A percentile compares a stretch with the other conserved stretches of the same genome.
phyloP scores from a whole-genome alignment of 2,797 vertebrate species.

The Trematomus bernacchii region DNA sequence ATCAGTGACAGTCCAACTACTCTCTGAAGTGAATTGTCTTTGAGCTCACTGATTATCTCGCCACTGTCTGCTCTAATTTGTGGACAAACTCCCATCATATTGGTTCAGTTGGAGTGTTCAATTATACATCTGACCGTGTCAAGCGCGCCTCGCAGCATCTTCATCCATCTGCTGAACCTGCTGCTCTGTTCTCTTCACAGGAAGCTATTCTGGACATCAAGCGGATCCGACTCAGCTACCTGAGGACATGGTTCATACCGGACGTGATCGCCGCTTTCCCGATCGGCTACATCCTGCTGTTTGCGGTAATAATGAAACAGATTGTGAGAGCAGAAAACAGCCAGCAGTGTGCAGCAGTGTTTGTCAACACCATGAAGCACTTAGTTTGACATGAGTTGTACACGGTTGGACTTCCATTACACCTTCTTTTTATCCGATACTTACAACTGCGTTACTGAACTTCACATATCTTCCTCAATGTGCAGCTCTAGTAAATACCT shows the following conservation, averaged over 20 bases:
- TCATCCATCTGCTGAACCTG: slow-evolving; percentile 52
- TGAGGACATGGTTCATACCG: slow-evolving; percentile 87
- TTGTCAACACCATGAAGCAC: slow-evolving; percentile 9
- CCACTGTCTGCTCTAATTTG: slow-evolving; percentile 21
- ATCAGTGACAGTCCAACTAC: slow-evolving; percentile 5
- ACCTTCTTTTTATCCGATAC: neutral
- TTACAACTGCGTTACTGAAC: neutral
- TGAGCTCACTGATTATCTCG: neutral
- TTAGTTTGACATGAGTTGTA: slow-evolving; percentile 1
- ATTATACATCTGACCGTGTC: slow-evolving; percentile 40
- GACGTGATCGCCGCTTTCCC: slow-evolving; percentile 87
- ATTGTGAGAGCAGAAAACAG: slow-evolving; percentile 10
- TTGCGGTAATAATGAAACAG: slow-evolving; percentile 78
- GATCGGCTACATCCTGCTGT: slow-evolving; percentile 86
- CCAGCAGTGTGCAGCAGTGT: slow-evolving; percentile 6
- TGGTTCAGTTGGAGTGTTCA: slow-evolving; percentile 38
- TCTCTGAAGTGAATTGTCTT: slow-evolving; percentile 11
- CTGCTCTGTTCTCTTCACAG: slow-evolving; percentile 65
- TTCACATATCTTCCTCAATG: too few species aligned
- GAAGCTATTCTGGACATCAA: slow-evolving; percentile 85
- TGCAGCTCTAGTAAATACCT: neutral
- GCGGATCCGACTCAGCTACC: slow-evolving; percentile 82
- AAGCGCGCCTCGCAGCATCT: slow-evolving; percentile 28
- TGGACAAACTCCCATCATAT: slow-evolving; percentile 39
- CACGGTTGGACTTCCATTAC: too few species aligned